Base-by-base conservation (phyloP, 2,113 vertebrate species). In the Microtus richardsoni region DNA sequence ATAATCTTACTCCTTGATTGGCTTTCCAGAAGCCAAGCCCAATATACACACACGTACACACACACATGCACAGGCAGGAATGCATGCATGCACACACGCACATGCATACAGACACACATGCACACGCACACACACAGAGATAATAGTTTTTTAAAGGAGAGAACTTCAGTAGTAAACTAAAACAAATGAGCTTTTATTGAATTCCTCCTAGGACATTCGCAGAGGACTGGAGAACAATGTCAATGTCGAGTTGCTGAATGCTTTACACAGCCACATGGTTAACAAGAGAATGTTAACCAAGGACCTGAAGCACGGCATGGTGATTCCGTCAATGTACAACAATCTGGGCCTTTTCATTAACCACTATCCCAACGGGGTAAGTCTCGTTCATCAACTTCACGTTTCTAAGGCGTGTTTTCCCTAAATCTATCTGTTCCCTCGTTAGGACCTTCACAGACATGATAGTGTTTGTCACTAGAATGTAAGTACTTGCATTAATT, bases 291-390 rank as follows among this genome's bases (percentile, higher is more conserved):
- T 99, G 97, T 78, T 99, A 93, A 99, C 99, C 87, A 99, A 99
- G 98, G 99, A 99, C 97, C 98, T 99, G 77, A 99, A 98, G 98
- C 99, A 99, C 89, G 99, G 99, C 94, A 97, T 99, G 98, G 98
- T 97, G 11, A 47, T 99, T 75, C 97, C 97, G 44, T 99, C 99
- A 4, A 99, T 99, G 99, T 99, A 99, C 96, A 99, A 99, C 77
- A 98, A 99, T 82, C 99, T 99, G 82, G 98, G 98, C 22, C 98
- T 99, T 85, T 97, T 98, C 58, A 99, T 99, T 96, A 99, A 99
- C 97, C 99, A 99, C 96, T 99, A 99, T 97, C 96, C 99, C 91
- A 99, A 99, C 91, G 99, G 99, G 97, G 99, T 99, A 98, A 98
- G 99, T 98, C 54, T 96, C 14, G 64, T 60, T 0, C 70, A 16